Conservation (phyloP, 2,888 invertebrate species). For the Nomada fucata region DNA sequence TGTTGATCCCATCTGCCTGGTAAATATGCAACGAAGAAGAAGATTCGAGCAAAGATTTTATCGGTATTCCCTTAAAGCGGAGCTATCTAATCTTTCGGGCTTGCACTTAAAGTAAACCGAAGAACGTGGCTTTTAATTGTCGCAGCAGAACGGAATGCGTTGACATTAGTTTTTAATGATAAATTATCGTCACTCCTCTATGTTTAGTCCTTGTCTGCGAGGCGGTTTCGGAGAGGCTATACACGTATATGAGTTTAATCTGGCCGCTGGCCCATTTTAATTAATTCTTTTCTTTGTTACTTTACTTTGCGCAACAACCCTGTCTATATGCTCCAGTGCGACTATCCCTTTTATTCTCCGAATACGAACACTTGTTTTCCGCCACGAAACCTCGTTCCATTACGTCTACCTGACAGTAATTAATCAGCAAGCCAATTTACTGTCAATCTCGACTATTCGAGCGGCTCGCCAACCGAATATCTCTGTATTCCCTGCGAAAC, state of each 20-base stretch:
- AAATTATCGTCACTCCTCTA: neutral
- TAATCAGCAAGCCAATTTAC: conserved; percentile 72
- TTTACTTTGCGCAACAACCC: conserved; percentile 2
- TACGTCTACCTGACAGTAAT: conserved; percentile 63
- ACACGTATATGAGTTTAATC: conserved; percentile 18
- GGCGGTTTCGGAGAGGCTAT: neutral
- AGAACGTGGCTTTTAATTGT: conserved; percentile 27
- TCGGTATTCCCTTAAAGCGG: neutral
- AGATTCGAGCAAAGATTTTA: neutral
- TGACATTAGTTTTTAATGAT: neutral
- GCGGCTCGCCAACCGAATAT: conserved; percentile 63
- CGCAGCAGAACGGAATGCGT: neutral
- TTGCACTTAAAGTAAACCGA: neutral
- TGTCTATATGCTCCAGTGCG: conserved; percentile 30
- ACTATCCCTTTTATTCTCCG: conserved; percentile 6
- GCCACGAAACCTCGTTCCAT: conserved; percentile 21
- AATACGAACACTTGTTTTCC: conserved; percentile 8
- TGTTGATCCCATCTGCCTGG: no score
- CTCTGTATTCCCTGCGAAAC: conserved; percentile 53
- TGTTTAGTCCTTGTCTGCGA: conserved; percentile 5
- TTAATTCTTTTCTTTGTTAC: neutral
- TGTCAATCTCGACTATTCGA: conserved; percentile 67
- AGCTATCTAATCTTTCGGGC: neutral
- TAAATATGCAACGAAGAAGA: neutral
- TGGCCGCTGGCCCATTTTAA: neutral